phyloP scores from a whole-genome alignment of 2,797 vertebrate genomes.

The Sphenodon punctatus region DNA sequence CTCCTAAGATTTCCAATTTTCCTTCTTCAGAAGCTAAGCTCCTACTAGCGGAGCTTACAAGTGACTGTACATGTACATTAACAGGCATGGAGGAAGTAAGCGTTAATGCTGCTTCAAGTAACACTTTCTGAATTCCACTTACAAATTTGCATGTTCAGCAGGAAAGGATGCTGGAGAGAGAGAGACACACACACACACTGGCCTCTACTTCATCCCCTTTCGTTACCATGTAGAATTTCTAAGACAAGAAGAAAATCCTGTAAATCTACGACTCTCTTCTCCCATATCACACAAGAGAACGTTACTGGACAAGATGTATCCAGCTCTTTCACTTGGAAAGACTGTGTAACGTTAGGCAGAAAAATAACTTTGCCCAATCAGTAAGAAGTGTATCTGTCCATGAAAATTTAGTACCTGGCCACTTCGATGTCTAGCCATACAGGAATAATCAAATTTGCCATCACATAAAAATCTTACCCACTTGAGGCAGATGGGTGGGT shows the following conservation, averaged over 20 bases:
- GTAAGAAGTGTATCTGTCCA: too few relatives aligned
- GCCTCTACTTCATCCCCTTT: not conserved
- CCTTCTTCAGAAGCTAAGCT: not conserved
- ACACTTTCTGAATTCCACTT: not conserved
- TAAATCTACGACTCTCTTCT: not conserved
- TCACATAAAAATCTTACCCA: too few relatives aligned
- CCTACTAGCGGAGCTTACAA: not conserved
- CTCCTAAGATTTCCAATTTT: not conserved
- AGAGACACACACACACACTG: too few relatives aligned
- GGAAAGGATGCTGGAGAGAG: not conserved
- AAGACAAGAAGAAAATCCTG: not conserved
- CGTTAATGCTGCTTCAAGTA: not conserved
- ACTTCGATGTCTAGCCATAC: too few relatives aligned
- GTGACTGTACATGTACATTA: accelerated
- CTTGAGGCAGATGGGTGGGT: too few relatives aligned
- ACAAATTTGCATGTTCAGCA: not conserved
- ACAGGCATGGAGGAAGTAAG: not conserved
- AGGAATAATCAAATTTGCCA: too few relatives aligned
- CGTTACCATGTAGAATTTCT: accelerated
- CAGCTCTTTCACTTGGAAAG: accelerated
- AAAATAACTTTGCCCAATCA: too few relatives aligned
- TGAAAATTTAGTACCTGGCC: too few relatives aligned
- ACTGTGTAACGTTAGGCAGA: not conserved
- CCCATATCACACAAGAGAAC: not conserved
- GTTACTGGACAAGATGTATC: not conserved